phyloP scores from a whole-genome alignment of 1,140 invertebrate genomes.

The Hylaeus anthracinus region DNA sequence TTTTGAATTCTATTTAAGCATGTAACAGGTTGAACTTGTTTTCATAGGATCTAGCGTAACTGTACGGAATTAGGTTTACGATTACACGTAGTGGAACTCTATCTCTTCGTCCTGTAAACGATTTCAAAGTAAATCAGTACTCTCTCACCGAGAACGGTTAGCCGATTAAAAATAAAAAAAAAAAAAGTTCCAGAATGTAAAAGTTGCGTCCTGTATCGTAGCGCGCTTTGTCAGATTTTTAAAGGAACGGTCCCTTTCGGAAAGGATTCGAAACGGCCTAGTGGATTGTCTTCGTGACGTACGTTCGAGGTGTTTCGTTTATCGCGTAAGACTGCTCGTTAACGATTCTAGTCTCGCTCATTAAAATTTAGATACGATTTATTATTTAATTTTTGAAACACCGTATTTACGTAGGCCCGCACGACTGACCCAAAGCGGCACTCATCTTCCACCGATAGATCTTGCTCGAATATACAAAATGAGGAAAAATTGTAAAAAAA shows the following conservation, averaged over 20 bases:
- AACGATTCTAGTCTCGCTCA: slow-evolving; percentile 55
- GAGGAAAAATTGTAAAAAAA: slow-evolving; percentile 42
- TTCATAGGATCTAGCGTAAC: slow-evolving; percentile 60
- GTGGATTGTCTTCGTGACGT: slow-evolving; percentile 32
- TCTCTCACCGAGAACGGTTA: slow-evolving; percentile 47
- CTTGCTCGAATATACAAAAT: slow-evolving; percentile 33
- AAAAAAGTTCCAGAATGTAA: slow-evolving; percentile 30
- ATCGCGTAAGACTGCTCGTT: slow-evolving; percentile 50
- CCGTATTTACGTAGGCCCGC: slow-evolving; percentile 72
- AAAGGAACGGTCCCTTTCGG: slow-evolving; percentile 16
- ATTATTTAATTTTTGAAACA: slow-evolving; percentile 49
- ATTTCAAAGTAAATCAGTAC: slow-evolving; percentile 36
- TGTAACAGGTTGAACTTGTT: slow-evolving; percentile 51
- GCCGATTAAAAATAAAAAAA: slow-evolving; percentile 14
- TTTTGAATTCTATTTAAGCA: slow-evolving; percentile 63
- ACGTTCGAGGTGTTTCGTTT: slow-evolving; percentile 38
- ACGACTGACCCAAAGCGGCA: slow-evolving; percentile 80
- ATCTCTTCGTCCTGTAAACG: slow-evolving; percentile 53
- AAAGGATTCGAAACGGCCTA: slow-evolving; percentile 54
- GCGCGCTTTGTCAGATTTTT: slow-evolving; percentile 52
- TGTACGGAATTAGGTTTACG: slow-evolving; percentile 53
- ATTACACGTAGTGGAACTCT: slow-evolving; percentile 51
- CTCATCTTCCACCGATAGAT: slow-evolving; percentile 71
- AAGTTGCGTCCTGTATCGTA: slow-evolving; percentile 44
- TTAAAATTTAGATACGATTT: slow-evolving; percentile 44